Evolutionary conservation across 2,797 vertebrate genomes (phyloP).

Genomic region (Lagorchestes hirsutus): DNA sequence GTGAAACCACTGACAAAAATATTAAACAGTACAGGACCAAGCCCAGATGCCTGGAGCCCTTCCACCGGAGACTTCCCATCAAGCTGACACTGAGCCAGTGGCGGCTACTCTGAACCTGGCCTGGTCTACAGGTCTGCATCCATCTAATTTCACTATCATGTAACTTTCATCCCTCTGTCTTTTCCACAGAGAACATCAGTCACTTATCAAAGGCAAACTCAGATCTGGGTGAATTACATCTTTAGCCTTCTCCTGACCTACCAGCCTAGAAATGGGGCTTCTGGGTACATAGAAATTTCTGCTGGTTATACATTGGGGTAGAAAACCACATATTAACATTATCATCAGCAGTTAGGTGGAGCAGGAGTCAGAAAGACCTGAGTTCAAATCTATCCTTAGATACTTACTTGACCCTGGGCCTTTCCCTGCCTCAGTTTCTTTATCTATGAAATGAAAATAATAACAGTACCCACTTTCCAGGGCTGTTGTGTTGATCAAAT

Average conservation of each 20-base stretch:
- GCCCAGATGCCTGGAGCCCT: neutral
- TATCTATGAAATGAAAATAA: neutral
- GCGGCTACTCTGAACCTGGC: neutral
- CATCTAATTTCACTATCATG: neutral
- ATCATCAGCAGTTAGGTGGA: neutral
- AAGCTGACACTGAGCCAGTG: neutral
- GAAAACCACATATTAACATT: neutral
- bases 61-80: neutral
- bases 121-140: neutral
- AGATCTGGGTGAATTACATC: neutral
- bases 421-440: neutral
- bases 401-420: neutral
- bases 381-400: constrained; percentile 17
- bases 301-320: neutral
- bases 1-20: neutral
- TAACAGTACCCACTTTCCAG: neutral
- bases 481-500: neutral
- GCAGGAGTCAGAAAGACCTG: neutral
- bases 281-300: neutral
- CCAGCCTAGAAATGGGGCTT: neutral
- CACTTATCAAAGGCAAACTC: neutral
- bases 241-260: neutral
- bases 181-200: neutral
- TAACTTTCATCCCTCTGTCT: neutral
- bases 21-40: neutral